Evolutionary conservation across 2,797 vertebrate genomes (phyloP), one percentile per base, ranked within the genome.

Genomic region (Phaenicophaeus curvirostris): DNA sequence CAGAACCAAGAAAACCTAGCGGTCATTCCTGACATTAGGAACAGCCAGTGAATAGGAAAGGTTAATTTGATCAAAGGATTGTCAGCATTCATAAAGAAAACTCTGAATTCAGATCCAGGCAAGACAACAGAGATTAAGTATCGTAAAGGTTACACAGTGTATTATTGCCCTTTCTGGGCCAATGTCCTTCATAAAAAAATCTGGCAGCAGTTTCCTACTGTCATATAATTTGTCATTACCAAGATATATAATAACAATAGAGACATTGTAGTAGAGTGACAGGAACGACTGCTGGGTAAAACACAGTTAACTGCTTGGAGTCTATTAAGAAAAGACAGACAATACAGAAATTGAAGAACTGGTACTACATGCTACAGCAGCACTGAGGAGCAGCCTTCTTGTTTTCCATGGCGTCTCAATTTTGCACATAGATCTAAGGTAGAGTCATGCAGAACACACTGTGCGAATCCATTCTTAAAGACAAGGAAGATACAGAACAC

Each of bases 401-500:
- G 17, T 20, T 75, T 68, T 46, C 57, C 12, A 1, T 1, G 8
- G 42, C 5, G n/a, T 16, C 48, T 37, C 61, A 13, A 3, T 39
- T 58, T 37, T 53, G 54, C 2, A 4, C 30, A 15, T 0, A 48
- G 37, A 61, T 20, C 44, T 46, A 24, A 65, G 30, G 42, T 8
- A 44, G 13, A 72, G 42, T 20, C 62, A 18, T 0, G 13, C 39
- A 79, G 66, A 1, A 1, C 23, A 9, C 3, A 0, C 19, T 42
- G 53, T n/a, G 53, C 59, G 57, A 92, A 80, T 28, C 35, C 28
- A 5, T 23, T 62, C 58, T 41, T 8, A 18, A 33, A 35, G 46
- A 57, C 35, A 48, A 23, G 2, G 57, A 77, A 50, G 54, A 30
- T 20, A 28, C 8, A 80, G 44, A 77, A 24, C 15, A 21, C 20